phyloP scores from a whole-genome alignment of 2,113 vertebrate species.

The Mohoua ochrocephala region DNA sequence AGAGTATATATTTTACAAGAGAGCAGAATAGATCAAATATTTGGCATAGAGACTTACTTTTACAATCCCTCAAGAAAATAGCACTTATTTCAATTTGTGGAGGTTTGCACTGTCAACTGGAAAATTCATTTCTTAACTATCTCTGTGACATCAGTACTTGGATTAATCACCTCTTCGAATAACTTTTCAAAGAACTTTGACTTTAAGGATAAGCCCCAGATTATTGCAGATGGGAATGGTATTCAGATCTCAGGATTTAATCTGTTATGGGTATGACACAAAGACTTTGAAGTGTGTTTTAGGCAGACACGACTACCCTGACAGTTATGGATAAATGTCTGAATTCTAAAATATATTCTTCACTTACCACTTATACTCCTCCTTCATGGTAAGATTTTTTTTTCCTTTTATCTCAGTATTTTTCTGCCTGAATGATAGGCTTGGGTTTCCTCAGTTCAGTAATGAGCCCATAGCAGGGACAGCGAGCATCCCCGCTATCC shows the following conservation, averaged over 20 bases:
- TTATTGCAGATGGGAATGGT: not conserved
- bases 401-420: not conserved
- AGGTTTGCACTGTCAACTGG: not conserved
- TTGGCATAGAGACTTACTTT: constrained; percentile 26
- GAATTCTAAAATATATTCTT: not conserved
- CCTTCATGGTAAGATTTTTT: not conserved
- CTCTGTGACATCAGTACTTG: not conserved
- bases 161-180: not conserved
- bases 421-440: not conserved
- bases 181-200: not conserved
- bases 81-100: constrained; percentile 4
- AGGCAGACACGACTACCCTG: not conserved
- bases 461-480: not conserved
- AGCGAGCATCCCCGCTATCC: not conserved
- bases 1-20: not conserved
- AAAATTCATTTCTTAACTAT: not conserved
- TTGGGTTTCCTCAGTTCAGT: not conserved
- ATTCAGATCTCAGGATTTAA: not conserved
- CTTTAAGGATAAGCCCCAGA: not conserved
- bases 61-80: constrained; percentile 15
- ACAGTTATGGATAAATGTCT: not conserved
- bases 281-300: not conserved
- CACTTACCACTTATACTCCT: not conserved
- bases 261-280: not conserved
- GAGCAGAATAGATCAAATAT: constrained; percentile 40